Conservation (phyloP, 2,888 invertebrate genomes). For the Drosophila anomalata region DNA sequence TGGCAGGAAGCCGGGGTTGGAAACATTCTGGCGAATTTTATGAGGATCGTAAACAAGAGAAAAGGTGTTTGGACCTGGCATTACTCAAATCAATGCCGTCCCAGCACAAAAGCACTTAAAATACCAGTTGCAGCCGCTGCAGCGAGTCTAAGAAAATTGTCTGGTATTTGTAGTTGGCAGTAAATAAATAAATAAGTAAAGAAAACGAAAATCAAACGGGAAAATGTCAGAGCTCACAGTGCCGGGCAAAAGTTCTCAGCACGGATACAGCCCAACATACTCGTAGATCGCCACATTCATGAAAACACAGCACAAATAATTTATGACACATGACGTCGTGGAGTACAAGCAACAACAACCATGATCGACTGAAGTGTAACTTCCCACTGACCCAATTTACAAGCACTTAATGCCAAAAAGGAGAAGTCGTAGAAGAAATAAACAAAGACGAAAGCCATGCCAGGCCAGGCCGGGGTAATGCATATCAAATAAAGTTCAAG, state of each 20-base stretch:
- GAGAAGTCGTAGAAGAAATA: conserved; percentile 80
- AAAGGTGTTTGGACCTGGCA: conserved; percentile 28
- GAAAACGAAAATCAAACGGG: conserved; percentile 43
- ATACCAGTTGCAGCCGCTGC: conserved; percentile 8
- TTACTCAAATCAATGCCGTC: conserved; percentile 21
- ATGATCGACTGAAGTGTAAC: conserved; percentile 77
- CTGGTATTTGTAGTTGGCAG: conserved; percentile 46
- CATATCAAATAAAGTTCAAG: conserved; percentile 79
- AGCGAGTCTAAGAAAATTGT: conserved; percentile 15
- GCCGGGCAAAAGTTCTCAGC: conserved; percentile 66
- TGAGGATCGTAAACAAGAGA: conserved; percentile 28
- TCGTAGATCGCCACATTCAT: conserved; percentile 2
- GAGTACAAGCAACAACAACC: conserved; percentile 35
- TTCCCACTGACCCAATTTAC: conserved; percentile 82
- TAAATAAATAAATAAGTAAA: conserved; percentile 58
- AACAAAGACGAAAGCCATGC: conserved; percentile 78
- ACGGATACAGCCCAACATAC: conserved; percentile 25
- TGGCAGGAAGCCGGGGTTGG: conserved; percentile 23
- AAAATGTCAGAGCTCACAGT: conserved; percentile 39
- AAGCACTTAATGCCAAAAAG: conserved; percentile 80
- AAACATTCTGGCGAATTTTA: conserved; percentile 22
- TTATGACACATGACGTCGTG: conserved; percentile 74
- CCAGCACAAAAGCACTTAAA: conserved; percentile 28
- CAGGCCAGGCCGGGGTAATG: conserved; percentile 76
- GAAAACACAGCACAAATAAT: conserved; percentile 59